phyloP scores from a whole-genome alignment of 2,888 invertebrate genomes.

The Conus canariensis region DNA sequence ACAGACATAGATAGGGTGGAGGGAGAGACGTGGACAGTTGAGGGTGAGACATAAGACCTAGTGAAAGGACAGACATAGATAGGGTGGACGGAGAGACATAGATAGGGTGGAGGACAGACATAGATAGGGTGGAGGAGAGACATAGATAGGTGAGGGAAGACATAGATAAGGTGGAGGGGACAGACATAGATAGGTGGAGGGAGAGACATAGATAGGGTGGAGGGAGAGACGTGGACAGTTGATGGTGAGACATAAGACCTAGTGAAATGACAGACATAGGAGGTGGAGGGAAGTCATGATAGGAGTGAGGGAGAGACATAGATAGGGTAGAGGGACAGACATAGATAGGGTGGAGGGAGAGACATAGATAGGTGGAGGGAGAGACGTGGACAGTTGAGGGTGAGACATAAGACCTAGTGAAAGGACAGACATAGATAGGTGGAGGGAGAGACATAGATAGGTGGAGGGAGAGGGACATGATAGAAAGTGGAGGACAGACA shows the following conservation, averaged over 20 bases:
- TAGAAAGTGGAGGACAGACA: neutral
- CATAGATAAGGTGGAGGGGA: neutral
- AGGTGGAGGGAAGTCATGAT: neutral
- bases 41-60: no score
- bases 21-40: no score
- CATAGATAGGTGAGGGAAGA: no score
- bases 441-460: neutral
- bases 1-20: neutral
- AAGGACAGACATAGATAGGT: neutral
- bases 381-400: neutral
- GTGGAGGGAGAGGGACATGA: neutral
- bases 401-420: neutral
- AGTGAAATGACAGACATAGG: neutral
- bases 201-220: neutral
- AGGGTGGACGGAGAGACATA: neutral
- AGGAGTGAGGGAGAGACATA: neutral
- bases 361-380: neutral
- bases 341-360: neutral
- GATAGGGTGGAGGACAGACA: neutral
- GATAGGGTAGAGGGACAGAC: neutral
- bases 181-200: no score
- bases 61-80: neutral
- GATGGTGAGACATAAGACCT: neutral
- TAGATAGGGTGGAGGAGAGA: neutral
- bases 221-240: neutral